Base-by-base conservation (phyloP, 2,113 vertebrate species). In the Grallaria varia region DNA sequence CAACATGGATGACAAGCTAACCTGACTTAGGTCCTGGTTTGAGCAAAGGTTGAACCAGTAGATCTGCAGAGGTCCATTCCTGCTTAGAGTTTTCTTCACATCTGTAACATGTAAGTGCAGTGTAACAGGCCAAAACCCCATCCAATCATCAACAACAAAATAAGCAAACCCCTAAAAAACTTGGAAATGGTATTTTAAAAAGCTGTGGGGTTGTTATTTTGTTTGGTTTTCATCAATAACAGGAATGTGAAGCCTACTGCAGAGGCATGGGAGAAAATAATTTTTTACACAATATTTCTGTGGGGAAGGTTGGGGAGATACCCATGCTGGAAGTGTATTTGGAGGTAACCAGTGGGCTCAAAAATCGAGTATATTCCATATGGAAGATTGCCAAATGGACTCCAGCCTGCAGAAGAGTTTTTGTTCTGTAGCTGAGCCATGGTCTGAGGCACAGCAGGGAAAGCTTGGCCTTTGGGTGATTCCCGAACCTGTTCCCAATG, bases 91-190 rank as follows among this genome's bases (percentile, higher is more conserved):
- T 74, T 78, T 83, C 25, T 53, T 81, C 40, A 28, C 1, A 15
- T 82, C 42, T 73, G 0, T 67, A 40, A 73, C 50, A 20, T 23
- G 0, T 5, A 42, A 62, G 11, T 50, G 23, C 19, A 56, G 9
- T 8, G 13, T 62, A 55, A 33, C 14, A 62, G 33, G 20, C 22
- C 27, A 64, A 42, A 81, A 76, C 2, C 8, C 11, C 27, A 58
- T 37, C 5, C 27, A 37, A 47, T 6, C 25, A 58, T 4, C 24
- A 49, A 6, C 12, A 30, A 4, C 5, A 45, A 16, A n/a, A 66
- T 44, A 39, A 86, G 18, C 5, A 68, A 31, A 52, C 12, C 1
- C 5, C 6, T 6, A 1, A 0, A 27, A 55, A 55, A 12, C 5
- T 35, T 81, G 31, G 39, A 76, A 75, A 44, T 25, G 1, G 1